phyloP scores from a whole-genome alignment of 1,140 invertebrate genomes.

The Drosophila malerkotliana region DNA sequence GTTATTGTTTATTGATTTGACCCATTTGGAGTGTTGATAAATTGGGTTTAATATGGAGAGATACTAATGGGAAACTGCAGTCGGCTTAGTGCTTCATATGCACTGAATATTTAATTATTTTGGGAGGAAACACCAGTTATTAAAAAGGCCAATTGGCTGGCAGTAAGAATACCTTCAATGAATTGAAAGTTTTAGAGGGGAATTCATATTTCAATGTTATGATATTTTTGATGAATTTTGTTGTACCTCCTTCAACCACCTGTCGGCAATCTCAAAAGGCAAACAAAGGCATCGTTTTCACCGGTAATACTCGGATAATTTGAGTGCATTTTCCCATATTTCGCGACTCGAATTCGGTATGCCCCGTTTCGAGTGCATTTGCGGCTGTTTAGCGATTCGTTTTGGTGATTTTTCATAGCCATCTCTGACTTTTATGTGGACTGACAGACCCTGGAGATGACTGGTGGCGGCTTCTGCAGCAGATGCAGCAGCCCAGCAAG shows the following conservation, averaged over 20 bases:
- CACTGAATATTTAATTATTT: constrained; percentile 14
- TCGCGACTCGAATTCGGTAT: constrained; percentile 31
- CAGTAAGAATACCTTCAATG: constrained; percentile 4
- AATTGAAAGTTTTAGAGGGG: not conserved
- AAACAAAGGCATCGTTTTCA: constrained; percentile 24
- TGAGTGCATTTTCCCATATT: constrained; percentile 23
- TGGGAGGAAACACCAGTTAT: not conserved
- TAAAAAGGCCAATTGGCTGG: constrained; percentile 21
- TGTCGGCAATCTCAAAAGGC: constrained; percentile 4
- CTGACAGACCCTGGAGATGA: constrained; percentile 57
- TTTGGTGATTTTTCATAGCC: constrained; percentile 59
- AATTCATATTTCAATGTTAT: not conserved
- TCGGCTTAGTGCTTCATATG: constrained; percentile 18
- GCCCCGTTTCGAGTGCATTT: constrained; percentile 49
- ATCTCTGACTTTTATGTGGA: constrained; percentile 58
- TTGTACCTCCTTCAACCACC: not conserved
- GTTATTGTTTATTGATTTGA: constrained; percentile 67
- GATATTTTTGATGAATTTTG: not conserved
- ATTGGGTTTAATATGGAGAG: constrained; percentile 24
- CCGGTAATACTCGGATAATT: constrained; percentile 23
- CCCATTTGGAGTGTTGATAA: constrained; percentile 59
- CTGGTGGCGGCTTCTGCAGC: constrained; percentile 42
- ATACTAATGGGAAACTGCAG: constrained; percentile 21
- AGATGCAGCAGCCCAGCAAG: constrained; percentile 19
- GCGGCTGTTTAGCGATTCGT: constrained; percentile 53